Evolutionary conservation across 2,888 invertebrate species (phyloP).

Genomic region (Papilio protenor): DNA sequence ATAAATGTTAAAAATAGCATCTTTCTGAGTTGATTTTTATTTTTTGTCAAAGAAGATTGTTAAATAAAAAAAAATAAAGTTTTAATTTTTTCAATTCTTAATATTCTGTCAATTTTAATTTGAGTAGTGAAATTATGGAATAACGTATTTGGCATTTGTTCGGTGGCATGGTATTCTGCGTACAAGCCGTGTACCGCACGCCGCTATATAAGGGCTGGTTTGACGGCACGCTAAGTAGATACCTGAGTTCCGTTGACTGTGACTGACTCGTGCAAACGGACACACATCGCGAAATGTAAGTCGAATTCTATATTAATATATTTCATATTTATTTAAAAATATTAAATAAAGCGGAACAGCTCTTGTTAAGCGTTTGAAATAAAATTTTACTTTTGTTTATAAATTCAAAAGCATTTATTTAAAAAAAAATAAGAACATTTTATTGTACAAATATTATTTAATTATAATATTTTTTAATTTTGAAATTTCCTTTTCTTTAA

Average conservation of each 20-base stretch:
- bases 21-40: no score
- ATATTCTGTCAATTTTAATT: background rate
- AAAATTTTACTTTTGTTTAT: background rate
- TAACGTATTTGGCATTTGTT: background rate
- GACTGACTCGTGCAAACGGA: conserved; percentile 33
- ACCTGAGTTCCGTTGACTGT: conserved; percentile 39
- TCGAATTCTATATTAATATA: background rate
- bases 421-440: no score
- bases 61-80: background rate
- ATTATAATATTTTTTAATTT: background rate
- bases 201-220: conserved; percentile 40
- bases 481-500: no score
- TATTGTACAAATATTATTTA: no score
- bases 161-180: conserved; percentile 7
- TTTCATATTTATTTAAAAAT: background rate
- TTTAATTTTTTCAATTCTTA: background rate
- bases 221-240: conserved; percentile 40
- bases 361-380: no score
- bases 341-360: background rate
- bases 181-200: conserved; percentile 24
- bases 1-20: no score
- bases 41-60: no score
- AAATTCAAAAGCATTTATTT: no score
- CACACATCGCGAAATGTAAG: conserved; percentile 28
- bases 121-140: background rate